Evolutionary conservation across 2,797 vertebrate genomes (phyloP).

Genomic region (Scomberomorus guttatus): DNA sequence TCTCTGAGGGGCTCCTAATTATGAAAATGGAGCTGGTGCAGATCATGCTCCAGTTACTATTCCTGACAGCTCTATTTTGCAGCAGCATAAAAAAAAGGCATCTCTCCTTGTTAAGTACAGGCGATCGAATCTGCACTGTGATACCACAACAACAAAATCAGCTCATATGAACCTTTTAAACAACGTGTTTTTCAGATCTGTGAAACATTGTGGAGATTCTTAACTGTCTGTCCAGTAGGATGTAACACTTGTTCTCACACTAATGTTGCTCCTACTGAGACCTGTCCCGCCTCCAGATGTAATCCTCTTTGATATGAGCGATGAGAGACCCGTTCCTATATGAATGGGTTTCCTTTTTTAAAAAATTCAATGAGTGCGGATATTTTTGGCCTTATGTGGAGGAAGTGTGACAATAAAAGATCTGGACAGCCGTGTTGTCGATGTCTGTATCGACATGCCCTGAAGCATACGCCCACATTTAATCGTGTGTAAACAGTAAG

Average conservation of each 20-base stretch:
- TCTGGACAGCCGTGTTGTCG: constrained; percentile 22
- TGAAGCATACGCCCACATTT: constrained; percentile 20
- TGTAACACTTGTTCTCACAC: constrained; percentile 13
- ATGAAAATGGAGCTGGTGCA: constrained; percentile 50
- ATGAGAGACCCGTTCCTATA: constrained; percentile 23
- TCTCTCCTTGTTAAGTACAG: constrained; percentile 21
- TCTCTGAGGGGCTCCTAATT: constrained; percentile 64
- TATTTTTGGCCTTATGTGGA: constrained; percentile 53
- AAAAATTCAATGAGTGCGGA: constrained; percentile 26
- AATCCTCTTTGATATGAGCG: constrained; percentile 62
- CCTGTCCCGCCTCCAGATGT: constrained; percentile 33
- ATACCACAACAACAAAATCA: constrained; percentile 12
- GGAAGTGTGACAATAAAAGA: constrained; percentile 41
- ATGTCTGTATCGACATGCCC: constrained; percentile 8
- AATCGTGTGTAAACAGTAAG: constrained; percentile 15
- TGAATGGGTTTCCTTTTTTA: constrained; percentile 45
- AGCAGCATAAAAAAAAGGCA: constrained; percentile 26
- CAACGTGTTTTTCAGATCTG: background rate
- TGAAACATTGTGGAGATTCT: background rate
- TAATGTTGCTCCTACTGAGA: constrained; percentile 25
- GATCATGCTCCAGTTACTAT: constrained; percentile 73
- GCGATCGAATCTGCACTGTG: constrained; percentile 20
- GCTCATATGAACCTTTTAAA: constrained; percentile 9
- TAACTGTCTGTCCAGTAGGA: background rate
- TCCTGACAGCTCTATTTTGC: constrained; percentile 61